Base-by-base conservation (phyloP, 1,140 invertebrate genomes). In the Heliothis subflexa region DNA sequence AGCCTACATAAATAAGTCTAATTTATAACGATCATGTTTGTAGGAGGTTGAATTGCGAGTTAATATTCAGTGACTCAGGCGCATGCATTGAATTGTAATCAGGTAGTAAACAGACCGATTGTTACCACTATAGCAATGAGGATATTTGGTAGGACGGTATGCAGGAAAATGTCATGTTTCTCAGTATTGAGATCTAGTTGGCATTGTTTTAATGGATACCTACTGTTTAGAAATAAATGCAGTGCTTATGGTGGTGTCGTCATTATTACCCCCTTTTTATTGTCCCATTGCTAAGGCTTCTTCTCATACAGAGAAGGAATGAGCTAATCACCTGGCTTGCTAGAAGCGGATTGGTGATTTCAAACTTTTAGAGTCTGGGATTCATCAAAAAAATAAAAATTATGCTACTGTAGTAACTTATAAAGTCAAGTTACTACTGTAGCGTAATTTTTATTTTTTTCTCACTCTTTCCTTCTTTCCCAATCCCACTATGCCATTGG, bases 71-170 rank as follows among this genome's bases (percentile, higher is more conserved):
- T 47, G 62, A 59, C 21, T 47, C 40, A 3, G 16, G 40, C 62
- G 62, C 16, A 66, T 66, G 62, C n/a, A 47, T 5, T 18, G 62
- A 66, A 66, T 66, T 5, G 16, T 66, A 66, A 66, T 28, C 0
- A 66, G 13, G 9, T 47, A 47, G 16, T 10, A 47, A 18, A 21
- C 62, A 13, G 16, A 7, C 40, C 62, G 47, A 47, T 66, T 66
- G 62, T 47, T 66, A 21, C 25, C 18, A 47, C 33, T 62, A 3
- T 10, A 62, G 14, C 62, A 47, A 66, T 18, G n/a, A 66, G 62
- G 62, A 66, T 47, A 66, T 66, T 66, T 64, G 40, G 16, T 16
- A 66, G 62, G 62, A 66, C 21, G 40, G 40, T 18, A 66, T 33
- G 47, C 62, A 64, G 62, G 62, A 66, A 66, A 66, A 66, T 66